phyloP scores from a whole-genome alignment of 2,797 vertebrate genomes.

The Myripristis jacobus region DNA sequence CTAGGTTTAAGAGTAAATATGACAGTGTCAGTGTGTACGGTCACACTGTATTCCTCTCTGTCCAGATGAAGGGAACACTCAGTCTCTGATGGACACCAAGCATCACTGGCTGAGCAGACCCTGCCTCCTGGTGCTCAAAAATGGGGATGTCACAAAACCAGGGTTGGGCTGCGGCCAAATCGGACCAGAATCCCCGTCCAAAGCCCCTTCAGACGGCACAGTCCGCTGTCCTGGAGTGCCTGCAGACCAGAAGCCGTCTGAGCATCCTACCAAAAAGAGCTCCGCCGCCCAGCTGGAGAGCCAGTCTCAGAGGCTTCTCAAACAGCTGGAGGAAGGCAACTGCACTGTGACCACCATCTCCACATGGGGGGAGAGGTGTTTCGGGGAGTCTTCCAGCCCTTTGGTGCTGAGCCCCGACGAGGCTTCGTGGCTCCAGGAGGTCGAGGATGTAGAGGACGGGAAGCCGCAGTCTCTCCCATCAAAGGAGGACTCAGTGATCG shows the following conservation, averaged over 20 bases:
- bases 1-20: neutral
- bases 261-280: conserved; percentile 40
- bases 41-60: conserved; percentile 45
- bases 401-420: conserved; percentile 75
- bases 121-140: conserved; percentile 80
- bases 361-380: conserved; percentile 77
- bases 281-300: conserved; percentile 52
- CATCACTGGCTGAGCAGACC: conserved; percentile 90
- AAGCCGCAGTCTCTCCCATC: conserved; percentile 87
- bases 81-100: conserved; percentile 89
- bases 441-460: conserved; percentile 64
- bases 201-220: conserved; percentile 46
- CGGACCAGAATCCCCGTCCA: conserved; percentile 59
- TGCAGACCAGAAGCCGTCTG: conserved; percentile 56
- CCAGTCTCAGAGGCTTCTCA: conserved; percentile 37
- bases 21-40: conserved; percentile 32
- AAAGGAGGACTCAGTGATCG: conserved; percentile 97
- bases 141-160: conserved; percentile 72
- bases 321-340: conserved; percentile 73
- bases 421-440: conserved; percentile 75
- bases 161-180: conserved; percentile 65
- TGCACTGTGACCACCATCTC: conserved; percentile 83
- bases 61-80: conserved; percentile 91
- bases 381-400: conserved; percentile 70
- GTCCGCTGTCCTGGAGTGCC: conserved; percentile 71